Base-by-base conservation (phyloP, 2,113 vertebrate species). In the cattle (Bos taurus) region DNA sequence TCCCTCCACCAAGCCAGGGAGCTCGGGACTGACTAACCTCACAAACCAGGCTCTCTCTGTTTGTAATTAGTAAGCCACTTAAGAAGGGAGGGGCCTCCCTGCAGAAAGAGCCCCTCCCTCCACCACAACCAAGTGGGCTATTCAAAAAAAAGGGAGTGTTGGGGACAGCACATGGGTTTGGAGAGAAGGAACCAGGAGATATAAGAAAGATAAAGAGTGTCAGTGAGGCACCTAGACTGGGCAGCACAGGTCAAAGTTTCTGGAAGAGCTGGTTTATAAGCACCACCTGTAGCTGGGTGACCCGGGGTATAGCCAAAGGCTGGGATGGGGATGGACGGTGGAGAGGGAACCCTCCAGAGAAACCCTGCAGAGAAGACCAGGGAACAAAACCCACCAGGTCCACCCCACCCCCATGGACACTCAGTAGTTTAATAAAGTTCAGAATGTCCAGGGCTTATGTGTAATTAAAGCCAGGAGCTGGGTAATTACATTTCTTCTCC, bases 31-130 rank as follows among this genome's bases (percentile, higher is more conserved):
- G 64, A 67, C 95, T 54, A 91, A 93, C 88, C 81, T 97, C 92
- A 88, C 59, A 98, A 88, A 92, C 90, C 96, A 97, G 94, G 85
- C 94, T 97, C 94, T 97, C 96, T 97, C 98, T 98, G 98, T 98
- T 98, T 98, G 95, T 95, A 98, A 98, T 98, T 98, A 98, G 90
- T 83, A 81, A 90, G 67, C 96, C 52, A 48, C 92, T 91, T 86
- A 91, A 67, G 40, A 94, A 85, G 80, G 87, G 56, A 95, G 56
- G 48, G 67, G 54, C 60, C 60, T 83, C 90, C 85, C 90, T 54
- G 59, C 54, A 80, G 80, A 90, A 94, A 95, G 82, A 85, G n/a
- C 4, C 64, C 67, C 78, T 59, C 59, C 50, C 95, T 90, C 83
- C 90, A 28, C 83, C 96, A 95, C 48, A 90, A 46, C 59, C 91